Conservation (phyloP, 2,888 invertebrate genomes). For the Zhengitettix transpicula region DNA sequence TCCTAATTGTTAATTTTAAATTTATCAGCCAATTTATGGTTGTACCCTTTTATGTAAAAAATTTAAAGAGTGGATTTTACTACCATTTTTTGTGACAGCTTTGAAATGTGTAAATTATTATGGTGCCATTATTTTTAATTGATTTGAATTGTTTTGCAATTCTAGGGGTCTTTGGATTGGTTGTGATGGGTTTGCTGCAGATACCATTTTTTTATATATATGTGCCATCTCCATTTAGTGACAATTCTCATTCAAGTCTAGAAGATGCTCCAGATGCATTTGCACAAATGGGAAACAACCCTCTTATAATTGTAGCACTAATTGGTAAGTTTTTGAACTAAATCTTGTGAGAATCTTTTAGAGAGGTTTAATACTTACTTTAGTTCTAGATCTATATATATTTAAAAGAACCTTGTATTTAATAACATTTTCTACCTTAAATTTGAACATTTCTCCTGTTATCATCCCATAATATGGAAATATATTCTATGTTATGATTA, state of each 20-base stretch:
- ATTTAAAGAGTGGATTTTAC: too few relatives aligned
- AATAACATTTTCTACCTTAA: not conserved
- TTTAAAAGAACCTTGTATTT: constrained; percentile 12
- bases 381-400: not conserved
- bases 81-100: too few relatives aligned
- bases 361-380: not conserved
- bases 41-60: too few relatives aligned
- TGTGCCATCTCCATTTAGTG: constrained; percentile 57
- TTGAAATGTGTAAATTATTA: not conserved
- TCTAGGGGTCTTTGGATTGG: constrained; percentile 48
- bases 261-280: constrained; percentile 79
- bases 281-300: constrained; percentile 55
- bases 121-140: not conserved
- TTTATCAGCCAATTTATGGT: too few relatives aligned
- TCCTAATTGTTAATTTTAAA: too few relatives aligned
- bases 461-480: too few relatives aligned
- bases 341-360: not conserved
- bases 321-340: constrained; percentile 30
- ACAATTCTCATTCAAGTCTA: constrained; percentile 54
- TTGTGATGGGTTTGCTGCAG: constrained; percentile 41
- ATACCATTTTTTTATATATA: constrained; percentile 69
- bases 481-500: too few relatives aligned
- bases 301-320: constrained; percentile 37
- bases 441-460: too few relatives aligned
- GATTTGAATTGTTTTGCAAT: not conserved